A percentile compares a stretch with the other conserved stretches of the same genome.
Conservation (phyloP, 2,888 invertebrate genomes). For the Drosophila niveifrons region DNA sequence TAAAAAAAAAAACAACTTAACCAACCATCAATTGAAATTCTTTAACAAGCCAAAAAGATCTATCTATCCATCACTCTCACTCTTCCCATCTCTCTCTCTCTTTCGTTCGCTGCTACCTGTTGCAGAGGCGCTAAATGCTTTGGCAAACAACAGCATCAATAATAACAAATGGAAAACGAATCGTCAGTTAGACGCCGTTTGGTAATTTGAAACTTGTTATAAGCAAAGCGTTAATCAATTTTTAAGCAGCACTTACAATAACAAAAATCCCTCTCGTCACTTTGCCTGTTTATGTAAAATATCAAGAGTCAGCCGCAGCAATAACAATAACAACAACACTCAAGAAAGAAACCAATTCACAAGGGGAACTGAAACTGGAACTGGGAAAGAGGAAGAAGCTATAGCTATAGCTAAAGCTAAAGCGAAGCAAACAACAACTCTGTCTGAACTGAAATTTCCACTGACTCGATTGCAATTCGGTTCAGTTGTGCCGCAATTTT, state of each 20-base stretch:
- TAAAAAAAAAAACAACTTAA: background rate
- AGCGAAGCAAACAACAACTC: constrained; percentile 32
- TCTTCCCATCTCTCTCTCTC: background rate
- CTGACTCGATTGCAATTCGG: constrained; percentile 39
- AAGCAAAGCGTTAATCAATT: constrained; percentile 76
- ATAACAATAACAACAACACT: constrained; percentile 18
- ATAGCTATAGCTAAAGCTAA: background rate
- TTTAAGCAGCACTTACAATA: constrained; percentile 64
- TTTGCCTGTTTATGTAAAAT: constrained; percentile 30
- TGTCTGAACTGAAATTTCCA: constrained; percentile 45
- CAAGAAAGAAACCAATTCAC: constrained; percentile 55
- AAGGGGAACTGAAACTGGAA: background rate
- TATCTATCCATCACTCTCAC: background rate
- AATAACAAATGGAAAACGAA: constrained; percentile 45
- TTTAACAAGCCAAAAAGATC: constrained; percentile 38
- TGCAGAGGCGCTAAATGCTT: constrained; percentile 61
- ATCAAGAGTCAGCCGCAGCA: constrained; percentile 18
- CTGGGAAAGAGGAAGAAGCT: constrained; percentile 3
- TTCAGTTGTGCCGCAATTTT: constrained; percentile 70
- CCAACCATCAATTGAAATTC: constrained; percentile 59
- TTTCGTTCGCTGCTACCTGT: background rate
- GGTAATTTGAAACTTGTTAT: constrained; percentile 81
- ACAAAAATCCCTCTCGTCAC: constrained; percentile 19
- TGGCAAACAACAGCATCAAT: constrained; percentile 55
- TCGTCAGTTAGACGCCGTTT: constrained; percentile 66